These are phyloP conservation scores for Polyergus mexicanus DNA, from an alignment of 1,140 invertebrate genomes.

Conservation along the genomic window DNA sequence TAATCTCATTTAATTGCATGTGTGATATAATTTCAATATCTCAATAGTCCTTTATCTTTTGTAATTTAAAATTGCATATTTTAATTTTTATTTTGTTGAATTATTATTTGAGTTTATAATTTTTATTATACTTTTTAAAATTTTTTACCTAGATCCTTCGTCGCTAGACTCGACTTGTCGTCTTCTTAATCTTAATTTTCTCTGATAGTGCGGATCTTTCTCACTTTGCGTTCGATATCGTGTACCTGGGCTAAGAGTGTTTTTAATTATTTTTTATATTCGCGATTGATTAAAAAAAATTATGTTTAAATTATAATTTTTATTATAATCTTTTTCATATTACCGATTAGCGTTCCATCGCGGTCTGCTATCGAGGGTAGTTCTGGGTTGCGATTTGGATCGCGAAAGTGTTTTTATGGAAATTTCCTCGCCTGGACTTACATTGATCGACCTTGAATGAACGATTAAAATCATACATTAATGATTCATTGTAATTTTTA, in stretches of 20 bases:
- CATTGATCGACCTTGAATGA: conserved; percentile 74
- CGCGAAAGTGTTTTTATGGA: conserved; percentile 70
- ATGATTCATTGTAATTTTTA: conserved; percentile 20
- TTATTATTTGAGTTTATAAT: conserved; percentile 9
- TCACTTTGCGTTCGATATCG: conserved; percentile 92
- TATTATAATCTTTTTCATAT: background rate
- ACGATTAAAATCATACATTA: background rate
- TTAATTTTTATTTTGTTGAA: conserved; percentile 22
- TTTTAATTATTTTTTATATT: conserved; percentile 72
- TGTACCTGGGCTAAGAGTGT: conserved; percentile 87
- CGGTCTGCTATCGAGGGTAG: conserved; percentile 78
- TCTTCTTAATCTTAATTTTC: conserved; percentile 88
- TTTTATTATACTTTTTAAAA: conserved; percentile 11
- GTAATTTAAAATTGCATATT: background rate
- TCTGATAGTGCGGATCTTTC: conserved; percentile 91
- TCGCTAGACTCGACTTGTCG: conserved; percentile 81
- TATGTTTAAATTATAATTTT: background rate
- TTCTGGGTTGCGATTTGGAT: conserved; percentile 75
- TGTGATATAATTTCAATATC: background rate
- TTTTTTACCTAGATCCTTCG: conserved; percentile 81
- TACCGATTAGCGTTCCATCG: conserved; percentile 85
- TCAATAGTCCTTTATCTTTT: background rate
- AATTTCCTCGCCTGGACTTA: conserved; percentile 71
- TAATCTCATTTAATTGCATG: background rate
- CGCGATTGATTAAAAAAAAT: conserved; percentile 26